Evolutionary conservation across 2,797 vertebrate species (phyloP).

Genomic region (Trachops cirrhosus): DNA sequence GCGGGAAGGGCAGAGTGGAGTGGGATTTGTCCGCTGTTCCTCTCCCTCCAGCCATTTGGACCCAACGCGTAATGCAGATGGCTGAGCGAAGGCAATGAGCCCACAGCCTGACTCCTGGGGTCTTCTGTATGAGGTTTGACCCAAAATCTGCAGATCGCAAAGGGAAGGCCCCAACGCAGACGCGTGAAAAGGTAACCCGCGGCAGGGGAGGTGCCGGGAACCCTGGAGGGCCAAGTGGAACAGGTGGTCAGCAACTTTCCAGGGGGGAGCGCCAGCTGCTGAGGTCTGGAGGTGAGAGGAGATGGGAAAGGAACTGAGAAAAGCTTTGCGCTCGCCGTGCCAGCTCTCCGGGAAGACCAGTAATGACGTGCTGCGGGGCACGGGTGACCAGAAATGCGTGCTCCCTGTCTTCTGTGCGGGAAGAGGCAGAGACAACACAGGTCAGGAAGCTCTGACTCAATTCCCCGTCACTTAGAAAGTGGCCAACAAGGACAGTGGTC

Average conservation of each 20-base stretch:
- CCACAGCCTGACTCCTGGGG: background rate
- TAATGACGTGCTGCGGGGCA: background rate
- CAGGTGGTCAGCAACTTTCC: background rate
- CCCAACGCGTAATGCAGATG: background rate
- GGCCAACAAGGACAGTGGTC: background rate
- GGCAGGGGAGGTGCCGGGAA: rapidly evolving
- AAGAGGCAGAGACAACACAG: background rate
- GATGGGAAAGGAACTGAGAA: background rate
- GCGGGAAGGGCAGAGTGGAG: background rate
- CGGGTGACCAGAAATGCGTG: background rate
- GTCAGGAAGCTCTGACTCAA: background rate
- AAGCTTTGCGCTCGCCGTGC: background rate
- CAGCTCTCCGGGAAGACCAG: background rate
- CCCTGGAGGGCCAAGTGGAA: background rate
- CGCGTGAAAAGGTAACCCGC: background rate
- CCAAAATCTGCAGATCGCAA: background rate
- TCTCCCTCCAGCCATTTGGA: background rate
- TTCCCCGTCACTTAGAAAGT: background rate
- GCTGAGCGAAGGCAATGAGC: background rate
- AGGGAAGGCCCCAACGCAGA: background rate
- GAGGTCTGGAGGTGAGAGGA: background rate
- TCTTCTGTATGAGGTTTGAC: background rate
- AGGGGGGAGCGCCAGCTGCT: background rate
- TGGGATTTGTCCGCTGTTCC: background rate
- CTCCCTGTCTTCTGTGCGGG: background rate